Evolutionary conservation across 2,113 vertebrate genomes (phyloP), one percentile per base, ranked within the genome.

Genomic region (Eupsittula cactorum): DNA sequence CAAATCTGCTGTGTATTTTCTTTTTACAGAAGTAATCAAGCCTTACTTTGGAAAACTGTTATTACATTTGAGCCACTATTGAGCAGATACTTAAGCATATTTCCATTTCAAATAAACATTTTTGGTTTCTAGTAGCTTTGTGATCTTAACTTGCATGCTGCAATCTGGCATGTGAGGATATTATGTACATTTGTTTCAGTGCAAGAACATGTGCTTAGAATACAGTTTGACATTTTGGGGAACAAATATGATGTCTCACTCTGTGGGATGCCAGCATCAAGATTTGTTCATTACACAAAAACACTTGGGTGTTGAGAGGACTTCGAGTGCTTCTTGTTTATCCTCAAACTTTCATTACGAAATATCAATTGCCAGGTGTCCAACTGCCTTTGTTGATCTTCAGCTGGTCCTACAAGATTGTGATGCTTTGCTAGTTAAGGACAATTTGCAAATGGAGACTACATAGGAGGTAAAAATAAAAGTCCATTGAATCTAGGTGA

Each of bases 401-500:
- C 57, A 21, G 21, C 4, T 2, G 1, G 7, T 52, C 35, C 65
- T 52, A 59, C 41, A 8, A 19, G 35, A 11, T 0, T 35, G 8
- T 0, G 2, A 8, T 20, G 11, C 11, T 65, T 81, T 24, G 1
- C 13, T 46, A 1, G 0, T 23, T 50, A 14, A 65, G 37, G 31
- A 21, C 10, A 39, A 20, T 14, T 52, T 44, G 4, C 16, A n/a
- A 77, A 8, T 0, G 3, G 33, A 11, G 31, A 10, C 28, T 88
- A 80, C 39, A 20, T 7, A 2, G 7, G 0, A 11, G 37, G 13
- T 8, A 7, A 64, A 83, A 80, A 53, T 24, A 62, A 27, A 18
- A 50, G 7, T 14, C 28, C 2, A 0, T 35, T 31, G 16, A 50
- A 17, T 23, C 28, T 47, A 80, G 18, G 49, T 24, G n/a, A 74